A percentile compares a stretch with the other conserved stretches of the same genome.
Conservation (phyloP, 2,888 invertebrate genomes). For the Microctonus brassicae region DNA sequence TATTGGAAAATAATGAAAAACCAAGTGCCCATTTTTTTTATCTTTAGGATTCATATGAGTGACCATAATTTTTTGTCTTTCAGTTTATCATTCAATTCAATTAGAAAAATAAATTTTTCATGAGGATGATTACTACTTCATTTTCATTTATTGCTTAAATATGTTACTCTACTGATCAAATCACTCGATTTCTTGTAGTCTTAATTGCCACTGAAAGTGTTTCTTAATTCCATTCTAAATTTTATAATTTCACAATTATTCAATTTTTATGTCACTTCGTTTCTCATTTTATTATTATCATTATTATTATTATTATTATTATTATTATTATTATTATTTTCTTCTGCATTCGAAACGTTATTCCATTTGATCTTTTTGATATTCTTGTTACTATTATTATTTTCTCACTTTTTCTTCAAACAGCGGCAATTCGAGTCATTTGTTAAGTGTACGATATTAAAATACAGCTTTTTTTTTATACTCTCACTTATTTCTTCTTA, state of each 20-base stretch:
- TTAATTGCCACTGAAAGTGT: background rate
- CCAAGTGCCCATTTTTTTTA: background rate
- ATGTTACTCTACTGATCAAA: conserved; percentile 18
- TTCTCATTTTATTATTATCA: no score
- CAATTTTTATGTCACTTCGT: no score
- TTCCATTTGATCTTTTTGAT: background rate
- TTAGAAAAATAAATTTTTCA: conserved; percentile 37
- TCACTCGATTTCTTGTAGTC: background rate
- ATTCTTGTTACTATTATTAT: background rate
- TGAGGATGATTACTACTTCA: conserved; percentile 32
- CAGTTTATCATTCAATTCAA: conserved; percentile 17
- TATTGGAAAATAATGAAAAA: conserved; percentile 25
- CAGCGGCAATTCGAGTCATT: conserved; percentile 43
- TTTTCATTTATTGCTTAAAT: conserved; percentile 8
- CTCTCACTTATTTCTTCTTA: conserved; percentile 30
- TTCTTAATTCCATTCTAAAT: background rate
- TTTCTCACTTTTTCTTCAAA: conserved; percentile 7
- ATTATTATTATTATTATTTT: conserved; percentile 11
- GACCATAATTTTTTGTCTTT: background rate
- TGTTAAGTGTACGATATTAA: conserved; percentile 59
- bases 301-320: conserved; percentile 12
- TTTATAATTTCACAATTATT: no score
- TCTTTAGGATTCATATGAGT: background rate
- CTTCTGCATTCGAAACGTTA: background rate
- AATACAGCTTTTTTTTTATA: conserved; percentile 53